Conservation (phyloP, 2,888 invertebrate species). For the Galeruca laticollis region DNA sequence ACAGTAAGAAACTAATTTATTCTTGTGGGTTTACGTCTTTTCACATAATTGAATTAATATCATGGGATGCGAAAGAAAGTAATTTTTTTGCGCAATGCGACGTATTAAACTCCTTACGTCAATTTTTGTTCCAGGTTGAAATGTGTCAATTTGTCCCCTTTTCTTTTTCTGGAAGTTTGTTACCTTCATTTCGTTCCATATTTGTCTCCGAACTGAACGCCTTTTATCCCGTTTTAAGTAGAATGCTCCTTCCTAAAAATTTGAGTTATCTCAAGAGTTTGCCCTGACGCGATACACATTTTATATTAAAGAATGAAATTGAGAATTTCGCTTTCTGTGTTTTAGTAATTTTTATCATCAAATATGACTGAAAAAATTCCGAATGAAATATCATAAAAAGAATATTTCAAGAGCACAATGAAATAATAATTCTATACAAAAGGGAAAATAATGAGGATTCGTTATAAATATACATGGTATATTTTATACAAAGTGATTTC, state of each 20-base stretch:
- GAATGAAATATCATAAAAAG: too few species aligned
- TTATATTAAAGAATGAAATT: not conserved
- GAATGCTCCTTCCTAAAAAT: not conserved
- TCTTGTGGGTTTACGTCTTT: not conserved
- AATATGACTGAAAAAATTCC: too few species aligned
- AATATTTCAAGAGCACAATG: too few species aligned
- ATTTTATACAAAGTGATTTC: too few species aligned
- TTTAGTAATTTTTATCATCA: too few species aligned
- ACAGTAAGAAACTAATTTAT: not conserved
- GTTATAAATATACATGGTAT: too few species aligned
- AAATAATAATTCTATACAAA: too few species aligned
- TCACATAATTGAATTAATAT: not conserved
- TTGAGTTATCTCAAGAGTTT: not conserved
- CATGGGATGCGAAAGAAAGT: not conserved
- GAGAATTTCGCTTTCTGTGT: not conserved
- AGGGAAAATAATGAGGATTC: too few species aligned
- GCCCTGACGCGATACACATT: not conserved
- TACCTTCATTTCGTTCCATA: not conserved
- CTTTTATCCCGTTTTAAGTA: not conserved
- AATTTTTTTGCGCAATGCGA: not conserved
- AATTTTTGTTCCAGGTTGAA: not conserved
- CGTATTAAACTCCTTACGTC: not conserved
- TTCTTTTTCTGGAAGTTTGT: not conserved
- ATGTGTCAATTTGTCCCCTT: constrained; percentile 3
- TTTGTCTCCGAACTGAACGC: not conserved